Conservation (phyloP, 2,888 invertebrate genomes). For the Fragum whitleyi region DNA sequence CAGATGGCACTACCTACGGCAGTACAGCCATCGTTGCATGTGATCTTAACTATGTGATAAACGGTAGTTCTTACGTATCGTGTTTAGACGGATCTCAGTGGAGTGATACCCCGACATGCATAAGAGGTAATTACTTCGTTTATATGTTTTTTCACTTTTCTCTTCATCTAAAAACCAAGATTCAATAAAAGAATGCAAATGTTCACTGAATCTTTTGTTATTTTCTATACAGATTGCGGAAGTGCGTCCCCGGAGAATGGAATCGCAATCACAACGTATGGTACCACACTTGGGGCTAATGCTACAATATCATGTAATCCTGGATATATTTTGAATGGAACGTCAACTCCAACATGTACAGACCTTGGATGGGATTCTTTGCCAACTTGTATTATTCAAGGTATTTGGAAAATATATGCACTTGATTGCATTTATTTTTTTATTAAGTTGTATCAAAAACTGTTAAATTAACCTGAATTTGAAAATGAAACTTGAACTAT, state of each 20-base stretch:
- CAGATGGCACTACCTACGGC: conserved; percentile 21
- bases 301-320: conserved; percentile 16
- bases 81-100: not conserved
- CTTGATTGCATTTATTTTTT: too few relatives aligned
- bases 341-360: not conserved
- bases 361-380: conserved; percentile 7
- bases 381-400: not conserved
- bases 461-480: too few relatives aligned
- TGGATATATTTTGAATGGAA: conserved; percentile 2
- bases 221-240: conserved; percentile 15
- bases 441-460: too few relatives aligned
- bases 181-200: too few relatives aligned
- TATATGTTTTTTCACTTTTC: too few relatives aligned
- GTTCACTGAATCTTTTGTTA: not conserved
- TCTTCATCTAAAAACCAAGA: too few relatives aligned
- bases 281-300: conserved; percentile 1
- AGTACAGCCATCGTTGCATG: conserved; percentile 8
- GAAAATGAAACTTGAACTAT: too few relatives aligned
- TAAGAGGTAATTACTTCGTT: not conserved
- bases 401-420: not conserved
- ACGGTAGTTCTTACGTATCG: conserved; percentile 1
- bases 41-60: conserved; percentile 12
- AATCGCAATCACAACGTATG: not conserved
- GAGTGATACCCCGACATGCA: not conserved
- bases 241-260: conserved; percentile 4